Evolutionary conservation across 2,888 invertebrate species (phyloP), one percentile per base, ranked within the genome.

Genomic region (Gari tellinella): DNA sequence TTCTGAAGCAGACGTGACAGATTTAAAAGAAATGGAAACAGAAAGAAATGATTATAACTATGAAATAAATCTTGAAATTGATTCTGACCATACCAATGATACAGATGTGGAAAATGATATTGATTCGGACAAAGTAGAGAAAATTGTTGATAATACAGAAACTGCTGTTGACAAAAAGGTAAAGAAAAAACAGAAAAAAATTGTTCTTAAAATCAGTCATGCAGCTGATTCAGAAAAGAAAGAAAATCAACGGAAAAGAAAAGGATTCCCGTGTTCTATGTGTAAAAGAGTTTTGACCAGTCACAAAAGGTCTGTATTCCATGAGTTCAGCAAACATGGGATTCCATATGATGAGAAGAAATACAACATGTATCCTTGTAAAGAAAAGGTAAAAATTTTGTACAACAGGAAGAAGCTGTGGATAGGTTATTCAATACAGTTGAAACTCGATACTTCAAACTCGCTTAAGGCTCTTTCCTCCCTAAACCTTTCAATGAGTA

Each of bases 271-370:
- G 7, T 79, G 79, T 52, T 48, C 68, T 25, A 49, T 58, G 21
- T 79, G 79, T 55, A 38, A 64, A 15, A 74, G 58, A 43, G 62
- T 67, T 21, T 45, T 79, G 26, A 70, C 79, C 2, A 79, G 66
- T 41, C 61, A 53, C 15, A 79, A 74, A 31, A 23, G 79, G 43
- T 56, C 61, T 5, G 67, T 63, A 5, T 79, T 79, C 43, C 79
- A 79, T 51, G 72, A 72, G 57, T 79, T 58, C 45, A 72, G 74
- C 38, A 72, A 74, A 31, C 79, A 79, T 72, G 79, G 74, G 2
- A 48, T 45, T 41, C 73, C 67, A 12, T 79, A 62, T 48, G 72
- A 79, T 49, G 66, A 37, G 37, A 51, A 52, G 14, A 55, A 48
- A n/a, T 79, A 74, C 56, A 62, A 48, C 15, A 65, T 74, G 61